phyloP scores from a whole-genome alignment of 2,888 invertebrate genomes.

The Ophion ellenae region DNA sequence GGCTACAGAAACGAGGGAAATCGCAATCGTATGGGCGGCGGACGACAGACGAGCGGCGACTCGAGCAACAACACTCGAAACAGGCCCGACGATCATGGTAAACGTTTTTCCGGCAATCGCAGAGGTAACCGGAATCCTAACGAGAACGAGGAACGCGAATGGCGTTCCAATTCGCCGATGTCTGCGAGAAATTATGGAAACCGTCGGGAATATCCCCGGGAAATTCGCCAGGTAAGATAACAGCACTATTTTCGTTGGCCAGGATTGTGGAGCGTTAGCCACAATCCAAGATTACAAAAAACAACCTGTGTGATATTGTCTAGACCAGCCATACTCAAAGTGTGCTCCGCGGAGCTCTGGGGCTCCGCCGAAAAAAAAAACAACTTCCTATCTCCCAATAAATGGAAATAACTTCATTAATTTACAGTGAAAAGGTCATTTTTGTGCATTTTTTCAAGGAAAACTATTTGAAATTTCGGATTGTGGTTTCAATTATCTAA shows the following conservation, averaged over 20 bases:
- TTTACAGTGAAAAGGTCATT: too few relatives aligned
- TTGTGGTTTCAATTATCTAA: too few relatives aligned
- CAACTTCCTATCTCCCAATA: too few relatives aligned
- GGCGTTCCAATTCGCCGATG: slow-evolving; percentile 80
- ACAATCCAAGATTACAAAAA: too few relatives aligned
- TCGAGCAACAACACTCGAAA: slow-evolving; percentile 62
- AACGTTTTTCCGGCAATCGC: slow-evolving; percentile 76
- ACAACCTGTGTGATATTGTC: too few relatives aligned
- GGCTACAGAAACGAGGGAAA: slow-evolving; percentile 75
- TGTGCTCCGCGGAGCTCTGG: too few relatives aligned
- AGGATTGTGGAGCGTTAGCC: too few relatives aligned
- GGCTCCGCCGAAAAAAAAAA: too few relatives aligned
- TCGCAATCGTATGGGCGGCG: slow-evolving; percentile 57
- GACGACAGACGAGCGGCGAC: slow-evolving; percentile 33
- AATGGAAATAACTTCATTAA: too few relatives aligned
- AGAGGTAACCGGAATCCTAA: slow-evolving; percentile 72
- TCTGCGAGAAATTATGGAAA: slow-evolving; percentile 76
- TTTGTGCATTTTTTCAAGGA: too few relatives aligned
- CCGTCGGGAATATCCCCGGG: slow-evolving; percentile 77
- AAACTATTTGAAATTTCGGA: too few relatives aligned
- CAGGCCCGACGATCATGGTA: slow-evolving; percentile 76
- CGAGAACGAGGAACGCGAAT: slow-evolving; percentile 79
- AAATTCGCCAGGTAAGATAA: slow-evolving; percentile 77
- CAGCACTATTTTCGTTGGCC: not conserved
- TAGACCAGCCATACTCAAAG: too few relatives aligned